Evolutionary conservation across 1,140 invertebrate species (phyloP), one percentile per base, ranked within the genome.

Genomic region (Homalodisca vitripennis): DNA sequence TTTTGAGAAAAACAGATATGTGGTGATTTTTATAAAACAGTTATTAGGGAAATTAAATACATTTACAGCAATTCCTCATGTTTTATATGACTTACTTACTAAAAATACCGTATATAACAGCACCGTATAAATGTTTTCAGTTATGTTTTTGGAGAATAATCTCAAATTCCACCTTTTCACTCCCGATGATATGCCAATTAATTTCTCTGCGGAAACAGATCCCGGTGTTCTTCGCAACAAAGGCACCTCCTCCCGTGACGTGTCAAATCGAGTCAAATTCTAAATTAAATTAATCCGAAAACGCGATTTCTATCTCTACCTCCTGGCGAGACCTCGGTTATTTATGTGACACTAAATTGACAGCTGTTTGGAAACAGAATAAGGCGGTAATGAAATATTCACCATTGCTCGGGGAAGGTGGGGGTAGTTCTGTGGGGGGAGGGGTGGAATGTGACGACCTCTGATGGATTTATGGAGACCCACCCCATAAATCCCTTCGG

Each of bases 281-380:
- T 12, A 12, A 53, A 12, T 20, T 3, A 53, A 53, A 53, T 14
- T 53, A 22, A 22, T 14, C 22, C 22, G 3, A 3, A 12, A 22
- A 53, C 55, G 27, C 22, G 55, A 60, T 60, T 60, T 27, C 29
- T 26, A 60, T 60, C 55, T 53, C 22, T 27, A 22, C 55, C 55
- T 27, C 55, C 55, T 26, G 29, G 55, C 27, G 26, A 60, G 22
- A 41, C 17, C 34, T 41, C 2, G 55, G 55, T 51, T 14, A 60
- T 60, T 60, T 60, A 60, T 60, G 55, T 60, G 55, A 60, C 55
- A 24, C 13, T 60, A 60, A 60, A 60, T 60, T 60, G 55, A 60
- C 55, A 60, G 55, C 14, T 60, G 55, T 60, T 60, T 60, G 55
- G 55, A 13, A 60, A 60, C 55, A 60, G 2, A 60, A 60, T 60